Conservation (phyloP, 2,888 invertebrate genomes). For the Nezara viridula region DNA sequence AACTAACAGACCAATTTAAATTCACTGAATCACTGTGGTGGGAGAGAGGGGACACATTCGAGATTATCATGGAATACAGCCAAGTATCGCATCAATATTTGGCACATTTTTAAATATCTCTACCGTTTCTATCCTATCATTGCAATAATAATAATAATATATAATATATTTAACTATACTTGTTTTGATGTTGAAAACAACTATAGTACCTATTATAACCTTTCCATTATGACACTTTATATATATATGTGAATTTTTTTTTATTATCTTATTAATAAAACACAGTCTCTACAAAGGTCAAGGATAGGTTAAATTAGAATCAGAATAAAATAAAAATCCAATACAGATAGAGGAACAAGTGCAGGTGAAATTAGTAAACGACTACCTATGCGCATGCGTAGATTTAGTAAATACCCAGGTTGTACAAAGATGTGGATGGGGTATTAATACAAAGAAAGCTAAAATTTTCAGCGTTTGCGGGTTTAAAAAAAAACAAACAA, state of each 20-base stretch:
- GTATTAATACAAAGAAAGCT: background rate
- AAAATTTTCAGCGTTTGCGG: background rate
- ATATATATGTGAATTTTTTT: background rate
- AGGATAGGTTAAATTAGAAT: background rate
- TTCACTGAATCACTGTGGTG: background rate
- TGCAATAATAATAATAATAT: background rate
- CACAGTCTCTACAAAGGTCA: background rate
- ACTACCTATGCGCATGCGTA: constrained; percentile 23
- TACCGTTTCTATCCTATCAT: background rate
- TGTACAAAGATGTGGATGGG: background rate
- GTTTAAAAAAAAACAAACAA: background rate
- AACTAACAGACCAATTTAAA: constrained; percentile 9
- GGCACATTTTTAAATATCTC: constrained; percentile 1
- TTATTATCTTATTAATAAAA: background rate
- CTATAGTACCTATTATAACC: background rate
- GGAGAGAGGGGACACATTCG: background rate
- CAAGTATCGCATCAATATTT: constrained; percentile 7
- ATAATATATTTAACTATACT: no score
- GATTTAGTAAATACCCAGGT: constrained; percentile 27
- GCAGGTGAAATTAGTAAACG: constrained; percentile 26
- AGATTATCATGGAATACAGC: constrained; percentile 11
- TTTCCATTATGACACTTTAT: background rate
- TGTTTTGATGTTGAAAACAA: no score
- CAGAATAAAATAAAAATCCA: background rate
- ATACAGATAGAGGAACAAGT: background rate